A percentile compares a stretch with the other conserved stretches of the same genome.
phyloP scores from a whole-genome alignment of 1,140 invertebrate genomes.

The Leptopilina boulardi region DNA sequence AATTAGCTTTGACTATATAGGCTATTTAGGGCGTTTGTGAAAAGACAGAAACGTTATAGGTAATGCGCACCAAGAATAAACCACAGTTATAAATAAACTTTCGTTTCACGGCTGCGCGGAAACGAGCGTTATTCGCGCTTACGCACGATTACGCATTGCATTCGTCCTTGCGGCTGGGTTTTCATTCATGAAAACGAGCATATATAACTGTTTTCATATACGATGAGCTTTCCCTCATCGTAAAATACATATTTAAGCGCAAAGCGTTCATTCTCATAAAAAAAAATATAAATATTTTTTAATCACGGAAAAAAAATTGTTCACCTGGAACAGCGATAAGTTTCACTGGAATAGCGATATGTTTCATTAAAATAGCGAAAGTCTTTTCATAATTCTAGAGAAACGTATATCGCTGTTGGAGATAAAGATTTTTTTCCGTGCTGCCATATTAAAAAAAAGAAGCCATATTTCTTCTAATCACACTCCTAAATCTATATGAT shows the following conservation, averaged over 20 bases:
- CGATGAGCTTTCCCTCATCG: background rate
- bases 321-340: too few relatives aligned
- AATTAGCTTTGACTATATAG: too few relatives aligned
- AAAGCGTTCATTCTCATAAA: too few relatives aligned
- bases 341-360: too few relatives aligned
- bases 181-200: slow-evolving; percentile 9
- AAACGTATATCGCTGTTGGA: too few relatives aligned
- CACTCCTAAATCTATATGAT: slow-evolving; percentile 1
- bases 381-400: too few relatives aligned
- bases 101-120: slow-evolving; percentile 24
- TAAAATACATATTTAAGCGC: background rate
- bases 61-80: slow-evolving; percentile 5
- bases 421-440: too few relatives aligned
- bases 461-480: background rate
- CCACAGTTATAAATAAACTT: slow-evolving; percentile 21
- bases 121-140: slow-evolving; percentile 19
- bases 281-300: too few relatives aligned
- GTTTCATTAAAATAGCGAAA: too few relatives aligned
- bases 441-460: too few relatives aligned
- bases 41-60: background rate
- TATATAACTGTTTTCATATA: background rate
- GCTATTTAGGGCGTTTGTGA: background rate
- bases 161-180: slow-evolving; percentile 7
- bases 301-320: too few relatives aligned
- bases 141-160: slow-evolving; percentile 24